These are phyloP conservation scores for Pteronura brasiliensis DNA, from an alignment of 2,113 vertebrate genomes.

Conservation along the genomic window DNA sequence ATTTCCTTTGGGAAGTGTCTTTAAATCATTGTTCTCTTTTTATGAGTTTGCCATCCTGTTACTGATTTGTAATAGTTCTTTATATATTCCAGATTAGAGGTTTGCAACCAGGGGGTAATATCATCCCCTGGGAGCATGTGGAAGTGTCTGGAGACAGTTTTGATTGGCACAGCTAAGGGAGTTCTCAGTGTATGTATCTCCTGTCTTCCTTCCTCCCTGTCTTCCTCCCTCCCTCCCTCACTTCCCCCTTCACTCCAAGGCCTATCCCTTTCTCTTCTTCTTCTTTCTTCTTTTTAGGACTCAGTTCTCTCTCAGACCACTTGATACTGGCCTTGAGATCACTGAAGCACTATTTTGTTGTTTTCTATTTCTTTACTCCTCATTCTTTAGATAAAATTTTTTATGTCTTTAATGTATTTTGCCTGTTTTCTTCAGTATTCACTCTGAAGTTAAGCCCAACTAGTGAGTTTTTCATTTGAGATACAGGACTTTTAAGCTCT, in stretches of 20 bases:
- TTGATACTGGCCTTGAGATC: neutral
- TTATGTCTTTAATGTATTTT: neutral
- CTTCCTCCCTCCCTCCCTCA: too few relatives aligned
- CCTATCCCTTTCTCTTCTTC: neutral
- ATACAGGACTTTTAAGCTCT: neutral
- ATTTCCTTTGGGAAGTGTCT: neutral
- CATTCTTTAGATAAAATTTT: neutral
- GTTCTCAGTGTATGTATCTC: neutral
- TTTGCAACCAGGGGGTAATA: neutral
- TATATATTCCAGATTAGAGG: neutral
- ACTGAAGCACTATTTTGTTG: neutral
- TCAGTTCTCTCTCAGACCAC: neutral
- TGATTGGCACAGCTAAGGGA: neutral
- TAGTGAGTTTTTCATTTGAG: neutral
- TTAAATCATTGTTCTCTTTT: neutral
- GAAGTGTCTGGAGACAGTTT: neutral
- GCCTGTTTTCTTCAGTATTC: neutral
- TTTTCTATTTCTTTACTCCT: neutral
- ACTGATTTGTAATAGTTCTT: neutral
- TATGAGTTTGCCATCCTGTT: neutral
- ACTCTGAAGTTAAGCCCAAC: neutral
- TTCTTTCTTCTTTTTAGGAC: neutral
- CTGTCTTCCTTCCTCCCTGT: accelerated
- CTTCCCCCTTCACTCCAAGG: neutral
- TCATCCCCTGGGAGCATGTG: neutral